A percentile compares a stretch with the other conserved stretches of the same genome.
These are phyloP conservation scores for Brachionus rubens DNA, from an alignment of 1,140 invertebrate genomes.

Conservation along the genomic window DNA sequence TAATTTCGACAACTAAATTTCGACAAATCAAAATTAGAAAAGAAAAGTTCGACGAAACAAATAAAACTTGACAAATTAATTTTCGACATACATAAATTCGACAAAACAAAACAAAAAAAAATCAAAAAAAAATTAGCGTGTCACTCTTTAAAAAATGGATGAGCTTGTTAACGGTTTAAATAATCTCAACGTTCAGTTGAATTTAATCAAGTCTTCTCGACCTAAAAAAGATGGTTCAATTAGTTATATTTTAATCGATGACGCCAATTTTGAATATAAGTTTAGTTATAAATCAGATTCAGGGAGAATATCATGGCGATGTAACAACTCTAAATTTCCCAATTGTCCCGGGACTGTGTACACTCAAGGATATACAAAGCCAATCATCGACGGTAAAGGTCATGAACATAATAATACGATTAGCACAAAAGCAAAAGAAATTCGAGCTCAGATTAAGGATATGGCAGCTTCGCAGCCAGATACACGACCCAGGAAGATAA, in stretches of 20 bases:
- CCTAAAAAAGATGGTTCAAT: neutral
- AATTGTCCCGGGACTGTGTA: constrained; percentile 8
- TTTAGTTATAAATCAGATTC: neutral
- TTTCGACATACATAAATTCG: neutral
- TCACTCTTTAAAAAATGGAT: neutral
- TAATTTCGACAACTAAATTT: constrained; percentile 9
- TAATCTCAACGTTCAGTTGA: neutral
- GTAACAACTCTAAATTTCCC: constrained; percentile 7
- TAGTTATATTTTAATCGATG: constrained; percentile 7
- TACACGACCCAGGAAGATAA: constrained; percentile 14
- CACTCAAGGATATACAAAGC: neutral
- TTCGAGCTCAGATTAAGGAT: constrained; percentile 19
- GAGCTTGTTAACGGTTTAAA: neutral
- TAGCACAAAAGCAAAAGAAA: constrained; percentile 7
- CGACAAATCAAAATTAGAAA: constrained; percentile 19
- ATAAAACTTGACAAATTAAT: no score
- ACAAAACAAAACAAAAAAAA: no score
- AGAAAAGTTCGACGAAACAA: no score
- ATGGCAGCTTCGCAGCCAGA: constrained; percentile 26
- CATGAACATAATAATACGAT: constrained; percentile 27
- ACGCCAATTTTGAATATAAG: constrained; percentile 4
- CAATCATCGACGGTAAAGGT: neutral
- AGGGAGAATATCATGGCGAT: constrained; percentile 17
- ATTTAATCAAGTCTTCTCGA: constrained; percentile 8
- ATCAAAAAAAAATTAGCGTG: no score